phyloP scores from a whole-genome alignment of 2,888 invertebrate species.

The Thera obeliscata region DNA sequence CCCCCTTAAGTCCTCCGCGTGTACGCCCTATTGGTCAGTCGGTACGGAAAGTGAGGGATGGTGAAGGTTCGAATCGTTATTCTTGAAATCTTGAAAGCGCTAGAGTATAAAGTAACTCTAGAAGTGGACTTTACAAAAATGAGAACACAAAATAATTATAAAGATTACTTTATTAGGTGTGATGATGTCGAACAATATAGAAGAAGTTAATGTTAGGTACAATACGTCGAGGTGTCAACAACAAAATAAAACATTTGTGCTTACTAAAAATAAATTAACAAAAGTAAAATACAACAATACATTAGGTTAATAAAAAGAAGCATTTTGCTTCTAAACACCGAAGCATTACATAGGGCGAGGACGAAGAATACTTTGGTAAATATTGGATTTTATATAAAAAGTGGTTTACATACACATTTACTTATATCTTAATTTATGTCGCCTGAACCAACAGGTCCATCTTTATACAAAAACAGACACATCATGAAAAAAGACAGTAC shows the following conservation, averaged over 20 bases:
- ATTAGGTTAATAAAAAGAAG: conserved; percentile 64
- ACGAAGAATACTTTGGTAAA: conserved; percentile 22
- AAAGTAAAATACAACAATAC: conserved; percentile 78
- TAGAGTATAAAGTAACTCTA: no score
- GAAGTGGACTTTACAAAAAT: conserved; percentile 36
- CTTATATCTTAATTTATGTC: conserved; percentile 1
- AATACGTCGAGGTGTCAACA: conserved; percentile 79
- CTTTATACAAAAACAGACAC: conserved; percentile 35
- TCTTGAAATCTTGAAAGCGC: no score
- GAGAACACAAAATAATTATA: conserved; percentile 66
- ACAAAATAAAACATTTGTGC: conserved; percentile 82
- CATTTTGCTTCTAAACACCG: conserved; percentile 59
- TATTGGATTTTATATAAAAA: conserved; percentile 23
- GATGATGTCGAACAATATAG: conserved; percentile 76
- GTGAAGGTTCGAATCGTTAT: no score
- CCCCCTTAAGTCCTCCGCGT: no score
- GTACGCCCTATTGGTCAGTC: no score
- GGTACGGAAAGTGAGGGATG: no score
- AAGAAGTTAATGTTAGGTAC: conserved; percentile 73
- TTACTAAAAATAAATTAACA: conserved; percentile 81
- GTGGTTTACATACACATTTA: conserved; percentile 18
- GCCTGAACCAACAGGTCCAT: conserved; percentile 10
- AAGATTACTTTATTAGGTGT: conserved; percentile 83
- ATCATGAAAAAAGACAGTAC: conserved; percentile 42
- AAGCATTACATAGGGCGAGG: conserved; percentile 79